Base-by-base conservation (phyloP, 2,113 vertebrate genomes). In the Oryzias melastigma region DNA sequence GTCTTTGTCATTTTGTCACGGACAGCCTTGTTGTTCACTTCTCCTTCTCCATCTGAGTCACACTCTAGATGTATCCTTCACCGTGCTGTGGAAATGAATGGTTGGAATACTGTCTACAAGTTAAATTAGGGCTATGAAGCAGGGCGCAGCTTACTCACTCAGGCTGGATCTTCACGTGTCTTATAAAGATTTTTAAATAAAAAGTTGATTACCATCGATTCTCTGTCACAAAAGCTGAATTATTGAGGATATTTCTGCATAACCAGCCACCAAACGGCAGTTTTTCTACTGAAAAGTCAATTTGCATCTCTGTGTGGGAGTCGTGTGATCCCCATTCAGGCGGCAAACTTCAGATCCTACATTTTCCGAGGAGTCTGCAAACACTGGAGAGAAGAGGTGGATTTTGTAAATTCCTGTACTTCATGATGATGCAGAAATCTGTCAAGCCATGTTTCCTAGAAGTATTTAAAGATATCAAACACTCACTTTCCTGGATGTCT, bases 401-500 rank as follows among this genome's bases (percentile, higher is more conserved):
- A 70, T 85, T 86, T 82, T 76, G 75, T 81, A 68, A 52, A 81
- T 82, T 86, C 66, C 82, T 89, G 85, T 86, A 69, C 82, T 81
- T 86, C 65, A 68, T 87, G 85, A 86, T 87, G 79, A 60, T 35
- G 49, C 40, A 53, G 56, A 73, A 56, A 25, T 71, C 60, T 53
- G 18, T 20, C 60, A 52, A 42, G 61, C 35, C 65, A 19, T 45
- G 49, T 61, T 78, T 72, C 63, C 58, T 66, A 49, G 90, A 79
- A 89, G 88, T 90, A 87, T 91, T 89, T 86, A 78, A 82, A 90
- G 89, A 88, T 90, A 89, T 88, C 85, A 27, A 52, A 44, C 62
- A 16, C 5, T 51, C 13, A 1, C 29, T 71, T 83, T 67, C 61
- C 42, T 45, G 49, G 90, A 87, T 90, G 83, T 91, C 88, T 90